Base-by-base conservation (phyloP, 2,113 vertebrate genomes). In the Semnornis frantzii region DNA sequence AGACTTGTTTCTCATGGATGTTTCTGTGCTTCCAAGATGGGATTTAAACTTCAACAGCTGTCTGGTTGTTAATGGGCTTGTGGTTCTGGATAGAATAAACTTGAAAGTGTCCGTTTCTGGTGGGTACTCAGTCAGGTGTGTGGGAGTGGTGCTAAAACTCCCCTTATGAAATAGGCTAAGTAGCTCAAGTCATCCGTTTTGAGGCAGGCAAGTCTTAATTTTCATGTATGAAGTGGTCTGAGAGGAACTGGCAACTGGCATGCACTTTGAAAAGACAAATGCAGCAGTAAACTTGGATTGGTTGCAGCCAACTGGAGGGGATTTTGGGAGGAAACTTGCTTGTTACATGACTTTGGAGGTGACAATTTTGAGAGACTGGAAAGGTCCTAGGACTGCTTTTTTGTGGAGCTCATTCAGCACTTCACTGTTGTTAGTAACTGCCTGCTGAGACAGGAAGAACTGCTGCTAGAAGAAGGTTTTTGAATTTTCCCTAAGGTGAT, bases 121-220 rank as follows among this genome's bases (percentile, higher is more conserved):
- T 62, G 16, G 0, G 0, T 60, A 10, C 0, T 0, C 5, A 14
- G 17, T 0, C 5, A 14, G 17, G 28, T 42, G 14, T 5, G 1
- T 42, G 37, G 52, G 21, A 70, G 10, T 6, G 8, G 21, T 52
- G 48, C 25, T 33, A 33, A 60, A 84, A 37, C 15, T 71, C 15
- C 9, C 4, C 11, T 39, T 42, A 54, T 6, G 23, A 73, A 55
- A 33, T 8, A 25, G 34, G 30, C 39, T 15, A 19, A 25, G 33
- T 27, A 73, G 79, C 59, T 85, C 39, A 76, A 92, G 59, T 78
- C 1, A n/a, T 44, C 11, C 6, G 10, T 57, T 92, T 60, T 70
- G 57, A 64, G 65, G 48, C 6, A 28, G n/a, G n/a, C 23, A 39
- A 28, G 60, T 28, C 31, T 11, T 30, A 44, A 28, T 50, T 80